These are phyloP conservation scores for Phylloscopus collybita DNA, from an alignment of 2,797 vertebrate genomes.

Conservation along the genomic window DNA sequence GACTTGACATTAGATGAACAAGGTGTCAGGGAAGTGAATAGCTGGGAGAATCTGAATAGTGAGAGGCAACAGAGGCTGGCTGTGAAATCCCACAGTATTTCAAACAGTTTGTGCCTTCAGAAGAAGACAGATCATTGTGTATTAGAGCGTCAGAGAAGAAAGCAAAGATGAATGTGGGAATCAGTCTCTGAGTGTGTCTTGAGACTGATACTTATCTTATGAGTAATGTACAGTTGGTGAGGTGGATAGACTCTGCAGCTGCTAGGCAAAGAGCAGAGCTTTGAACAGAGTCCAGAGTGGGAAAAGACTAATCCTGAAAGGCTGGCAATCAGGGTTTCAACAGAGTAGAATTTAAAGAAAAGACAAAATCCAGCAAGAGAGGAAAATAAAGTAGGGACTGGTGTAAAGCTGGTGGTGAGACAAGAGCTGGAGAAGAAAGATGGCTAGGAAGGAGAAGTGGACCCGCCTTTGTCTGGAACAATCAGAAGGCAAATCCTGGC, in stretches of 20 bases:
- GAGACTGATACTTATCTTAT: neutral
- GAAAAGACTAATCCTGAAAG: neutral
- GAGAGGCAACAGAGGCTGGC: neutral
- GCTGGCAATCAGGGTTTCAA: accelerated
- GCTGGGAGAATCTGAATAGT: neutral
- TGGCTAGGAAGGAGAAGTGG: neutral
- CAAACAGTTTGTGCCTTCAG: neutral
- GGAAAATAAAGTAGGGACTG: neutral
- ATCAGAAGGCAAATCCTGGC: neutral
- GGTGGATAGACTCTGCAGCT: neutral
- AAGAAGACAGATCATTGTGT: neutral
- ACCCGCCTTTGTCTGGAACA: neutral
- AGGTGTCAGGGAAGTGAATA: neutral
- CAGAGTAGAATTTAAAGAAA: neutral
- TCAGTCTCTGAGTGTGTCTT: neutral
- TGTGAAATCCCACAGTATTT: conserved; percentile 19
- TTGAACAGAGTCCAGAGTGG: neutral
- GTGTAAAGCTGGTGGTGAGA: neutral
- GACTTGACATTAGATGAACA: neutral
- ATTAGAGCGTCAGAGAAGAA: neutral
- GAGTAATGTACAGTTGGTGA: neutral
- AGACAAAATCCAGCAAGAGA: neutral
- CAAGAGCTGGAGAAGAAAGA: neutral
- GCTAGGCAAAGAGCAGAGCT: neutral
- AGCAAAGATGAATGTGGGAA: conserved; percentile 1